phyloP scores from a whole-genome alignment of 2,797 vertebrate genomes.

The Mormyrus hasselquistii region DNA sequence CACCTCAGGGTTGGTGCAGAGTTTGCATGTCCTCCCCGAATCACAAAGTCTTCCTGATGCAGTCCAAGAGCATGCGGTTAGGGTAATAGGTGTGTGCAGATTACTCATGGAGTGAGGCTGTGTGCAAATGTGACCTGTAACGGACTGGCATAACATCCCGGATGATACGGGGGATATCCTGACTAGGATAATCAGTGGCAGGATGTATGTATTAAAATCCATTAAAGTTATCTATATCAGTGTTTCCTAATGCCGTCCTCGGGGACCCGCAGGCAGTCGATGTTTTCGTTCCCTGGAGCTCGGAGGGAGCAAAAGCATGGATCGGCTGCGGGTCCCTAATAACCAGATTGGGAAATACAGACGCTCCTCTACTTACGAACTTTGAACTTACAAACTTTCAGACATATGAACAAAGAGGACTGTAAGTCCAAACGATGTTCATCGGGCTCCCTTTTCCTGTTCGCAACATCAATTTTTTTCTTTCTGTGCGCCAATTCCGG shows the following conservation, averaged over 20 bases:
- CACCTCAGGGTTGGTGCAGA: neutral
- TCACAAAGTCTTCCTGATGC: neutral
- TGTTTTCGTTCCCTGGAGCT: neutral
- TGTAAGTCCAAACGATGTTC: too few species aligned
- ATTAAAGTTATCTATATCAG: neutral
- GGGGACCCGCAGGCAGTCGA: neutral
- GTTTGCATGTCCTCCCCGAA: neutral
- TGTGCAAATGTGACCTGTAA: neutral
- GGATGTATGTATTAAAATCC: neutral
- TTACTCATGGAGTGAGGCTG: neutral
- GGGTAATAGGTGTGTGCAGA: neutral
- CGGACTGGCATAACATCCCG: neutral
- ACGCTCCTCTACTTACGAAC: too few species aligned
- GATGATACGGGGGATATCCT: neutral
- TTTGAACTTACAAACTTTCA: too few species aligned
- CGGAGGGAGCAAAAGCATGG: neutral
- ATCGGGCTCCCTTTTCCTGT: too few species aligned
- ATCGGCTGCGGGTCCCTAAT: neutral
- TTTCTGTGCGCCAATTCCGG: too few species aligned
- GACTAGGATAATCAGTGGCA: neutral
- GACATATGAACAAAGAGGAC: too few species aligned
- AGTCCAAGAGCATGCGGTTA: neutral
- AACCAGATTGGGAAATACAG: neutral
- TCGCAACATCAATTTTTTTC: too few species aligned
- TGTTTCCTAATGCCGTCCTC: neutral